Base-by-base conservation (phyloP, 37 sponge, comb jelly and placozoan genomes). In the Amphimedon queenslandica region DNA sequence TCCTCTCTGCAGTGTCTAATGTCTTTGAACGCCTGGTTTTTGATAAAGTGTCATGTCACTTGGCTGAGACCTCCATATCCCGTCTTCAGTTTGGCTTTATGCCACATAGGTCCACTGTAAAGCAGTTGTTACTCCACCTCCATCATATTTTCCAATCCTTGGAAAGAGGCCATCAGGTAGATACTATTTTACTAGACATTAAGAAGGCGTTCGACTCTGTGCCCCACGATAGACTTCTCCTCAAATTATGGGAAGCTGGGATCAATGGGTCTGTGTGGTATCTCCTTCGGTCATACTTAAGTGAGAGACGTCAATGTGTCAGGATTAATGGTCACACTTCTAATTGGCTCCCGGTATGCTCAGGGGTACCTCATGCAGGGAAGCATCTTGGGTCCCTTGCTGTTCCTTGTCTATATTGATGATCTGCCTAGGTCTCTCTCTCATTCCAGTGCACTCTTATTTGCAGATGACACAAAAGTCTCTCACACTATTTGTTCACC, bases 81-180 rank as follows among this genome's bases (percentile, higher is more conserved):
- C 13, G 13, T 47, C 8, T 18, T 8, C 53, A 47, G 53, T 47
- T 47, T 47, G 53, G 53, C 13, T 47, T 47, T 13, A 47, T 47
- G 13, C 8, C 8, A 47, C 8, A 47, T 47, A 47, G 53, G 13
- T 47, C 53, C 34, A 28, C 55, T 83, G 72, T 67, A 73, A 73
- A 74, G 72, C 63, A 25, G 78, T 82, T 23, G 83, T 78, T 36
- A 82, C 60, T 58, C 72, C 58, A 3, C 79, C 83, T 16, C 71
- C 77, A 36, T 80, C 84, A 30, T 64, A 69, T 39, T 47, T 34
- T 25, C 84, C 84, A 35, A 88, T 69, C 75, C 78, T 82, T 63
- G n/a, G n/a, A n/a, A n/a, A n/a, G n/a, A n/a, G n/a, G n/a, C n/a
- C n/a, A n/a, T n/a, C n/a, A 58, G 2, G 8, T 5, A 4, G 75